Percentiles rank a stretch among this genome's conserved stretches.
Evolutionary conservation across 92 coral and sea anemone species (phyloP).

Genomic region (Umimayanthus kanabou): DNA sequence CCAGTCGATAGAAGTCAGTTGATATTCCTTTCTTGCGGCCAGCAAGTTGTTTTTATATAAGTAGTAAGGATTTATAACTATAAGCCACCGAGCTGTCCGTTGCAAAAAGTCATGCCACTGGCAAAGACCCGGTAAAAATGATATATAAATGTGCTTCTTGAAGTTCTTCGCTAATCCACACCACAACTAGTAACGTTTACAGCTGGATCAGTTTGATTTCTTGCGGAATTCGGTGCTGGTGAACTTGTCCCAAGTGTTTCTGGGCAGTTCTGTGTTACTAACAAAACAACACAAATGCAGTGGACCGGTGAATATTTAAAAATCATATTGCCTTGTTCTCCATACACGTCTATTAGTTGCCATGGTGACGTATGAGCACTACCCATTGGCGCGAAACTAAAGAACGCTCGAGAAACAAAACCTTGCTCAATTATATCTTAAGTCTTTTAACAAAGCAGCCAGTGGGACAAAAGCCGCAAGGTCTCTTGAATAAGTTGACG

Average conservation of each 20-base stretch:
- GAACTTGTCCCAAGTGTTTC: neutral
- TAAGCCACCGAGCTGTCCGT: neutral
- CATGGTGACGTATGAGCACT: slow-evolving; percentile 3
- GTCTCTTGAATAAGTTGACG: slow-evolving; percentile 1
- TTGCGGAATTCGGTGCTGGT: neutral
- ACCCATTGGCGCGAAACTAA: neutral
- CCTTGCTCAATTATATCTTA: neutral
- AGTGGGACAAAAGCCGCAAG: neutral
- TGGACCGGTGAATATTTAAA: slow-evolving; percentile 7
- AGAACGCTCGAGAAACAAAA: slow-evolving; percentile 16
- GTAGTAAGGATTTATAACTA: neutral
- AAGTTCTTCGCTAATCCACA: no score
- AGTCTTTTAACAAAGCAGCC: neutral
- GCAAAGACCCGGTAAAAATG: no score
- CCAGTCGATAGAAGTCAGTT: neutral
- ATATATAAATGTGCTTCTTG: neutral
- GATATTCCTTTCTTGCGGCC: neutral
- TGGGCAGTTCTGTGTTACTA: slow-evolving; percentile 1
- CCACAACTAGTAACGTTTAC: neutral
- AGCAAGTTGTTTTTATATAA: neutral
- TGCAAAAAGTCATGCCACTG: neutral
- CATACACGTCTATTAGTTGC: neutral
- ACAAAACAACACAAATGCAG: neutral
- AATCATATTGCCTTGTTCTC: neutral
- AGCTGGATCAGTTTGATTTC: neutral